phyloP scores from a whole-genome alignment of 1,140 invertebrate species.

The Rhagoletis pomonella region DNA sequence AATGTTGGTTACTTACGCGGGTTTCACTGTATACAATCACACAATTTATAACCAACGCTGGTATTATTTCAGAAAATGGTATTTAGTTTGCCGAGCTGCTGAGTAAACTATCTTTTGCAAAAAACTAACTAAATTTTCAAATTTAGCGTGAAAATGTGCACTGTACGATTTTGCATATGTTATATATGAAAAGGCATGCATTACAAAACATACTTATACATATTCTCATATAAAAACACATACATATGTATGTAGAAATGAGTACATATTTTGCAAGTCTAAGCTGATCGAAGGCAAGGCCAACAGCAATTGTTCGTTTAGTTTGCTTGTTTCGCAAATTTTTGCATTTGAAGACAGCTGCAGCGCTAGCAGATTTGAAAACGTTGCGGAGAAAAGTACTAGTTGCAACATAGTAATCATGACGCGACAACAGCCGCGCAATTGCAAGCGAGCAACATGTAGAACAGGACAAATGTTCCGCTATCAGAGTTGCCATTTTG shows the following conservation, averaged over 20 bases:
- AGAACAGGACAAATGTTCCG: not conserved
- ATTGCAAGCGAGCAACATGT: slow-evolving; percentile 34
- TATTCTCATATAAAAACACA: not conserved
- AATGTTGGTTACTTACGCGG: too few relatives aligned
- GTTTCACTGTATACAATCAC: too few relatives aligned
- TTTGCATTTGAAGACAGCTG: slow-evolving; percentile 43
- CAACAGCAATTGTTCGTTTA: slow-evolving; percentile 38
- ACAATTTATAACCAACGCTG: too few relatives aligned
- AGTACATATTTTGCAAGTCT: slow-evolving; percentile 17
- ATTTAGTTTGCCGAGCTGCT: too few relatives aligned
- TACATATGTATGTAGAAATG: not conserved
- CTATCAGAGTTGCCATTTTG: not conserved
- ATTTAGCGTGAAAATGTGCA: not conserved
- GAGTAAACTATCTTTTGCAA: too few relatives aligned
- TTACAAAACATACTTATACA: too few relatives aligned
- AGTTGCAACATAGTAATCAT: slow-evolving; percentile 49
- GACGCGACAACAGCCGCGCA: slow-evolving; percentile 20
- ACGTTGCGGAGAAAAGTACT: not conserved
- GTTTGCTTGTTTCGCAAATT: slow-evolving; percentile 35
- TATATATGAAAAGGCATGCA: too few relatives aligned
- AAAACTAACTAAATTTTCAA: too few relatives aligned
- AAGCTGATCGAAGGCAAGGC: slow-evolving; percentile 43
- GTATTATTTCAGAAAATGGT: too few relatives aligned
- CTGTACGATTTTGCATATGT: not conserved
- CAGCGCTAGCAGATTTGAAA: slow-evolving; percentile 37